These are phyloP conservation scores for Pyrgus malvae DNA, from an alignment of 2,888 invertebrate species.

Conservation along the genomic window DNA sequence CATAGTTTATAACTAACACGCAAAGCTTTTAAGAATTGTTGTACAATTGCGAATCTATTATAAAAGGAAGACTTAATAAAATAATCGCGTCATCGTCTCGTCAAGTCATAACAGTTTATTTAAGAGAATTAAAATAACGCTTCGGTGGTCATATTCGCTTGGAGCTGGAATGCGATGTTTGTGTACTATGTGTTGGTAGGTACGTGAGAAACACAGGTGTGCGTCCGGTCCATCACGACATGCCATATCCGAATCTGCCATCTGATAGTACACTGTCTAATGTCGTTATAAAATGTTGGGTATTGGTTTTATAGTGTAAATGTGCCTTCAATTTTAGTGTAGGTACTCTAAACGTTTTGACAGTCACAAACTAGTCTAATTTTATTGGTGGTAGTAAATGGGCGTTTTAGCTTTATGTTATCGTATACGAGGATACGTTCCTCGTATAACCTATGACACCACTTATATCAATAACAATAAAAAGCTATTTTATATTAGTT, in stretches of 20 bases:
- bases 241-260: conserved; percentile 56
- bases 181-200: conserved; percentile 13
- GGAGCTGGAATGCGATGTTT: conserved; percentile 55
- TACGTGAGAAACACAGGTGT: conserved; percentile 60
- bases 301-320: neutral
- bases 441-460: too few relatives aligned
- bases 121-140: conserved; percentile 28
- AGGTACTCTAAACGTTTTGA: too few relatives aligned
- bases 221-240: conserved; percentile 65
- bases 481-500: too few relatives aligned
- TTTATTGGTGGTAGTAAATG: too few relatives aligned
- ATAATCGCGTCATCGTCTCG: conserved; percentile 20
- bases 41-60: neutral
- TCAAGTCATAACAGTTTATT: conserved; percentile 28
- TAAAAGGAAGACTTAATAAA: conserved; percentile 5
- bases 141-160: conserved; percentile 27
- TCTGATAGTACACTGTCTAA: conserved; percentile 24
- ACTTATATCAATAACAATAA: too few relatives aligned
- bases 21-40: too few relatives aligned
- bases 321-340: too few relatives aligned
- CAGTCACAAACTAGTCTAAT: too few relatives aligned
- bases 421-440: too few relatives aligned
- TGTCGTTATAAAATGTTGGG: conserved; percentile 3
- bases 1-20: too few relatives aligned
- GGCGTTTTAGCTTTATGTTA: too few relatives aligned